Base-by-base conservation (phyloP, 2,113 vertebrate genomes). In the Microtus ochrogaster region DNA sequence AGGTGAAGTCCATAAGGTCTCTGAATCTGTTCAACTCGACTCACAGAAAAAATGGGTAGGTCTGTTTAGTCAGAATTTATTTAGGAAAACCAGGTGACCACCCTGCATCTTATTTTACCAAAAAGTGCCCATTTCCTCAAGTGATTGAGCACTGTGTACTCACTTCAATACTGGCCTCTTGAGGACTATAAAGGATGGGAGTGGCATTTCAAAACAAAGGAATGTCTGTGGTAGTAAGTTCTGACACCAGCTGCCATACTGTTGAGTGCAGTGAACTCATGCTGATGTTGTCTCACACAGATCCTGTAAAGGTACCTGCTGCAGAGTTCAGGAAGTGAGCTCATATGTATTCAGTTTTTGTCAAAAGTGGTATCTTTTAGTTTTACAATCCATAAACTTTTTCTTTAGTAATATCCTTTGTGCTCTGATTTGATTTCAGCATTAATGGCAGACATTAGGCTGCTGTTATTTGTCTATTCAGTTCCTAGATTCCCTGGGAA, bases 391-490 rank as follows among this genome's bases (percentile, higher is more conserved):
- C 33, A 49, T 63, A 61, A 58, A 65, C 82, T 26, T 16, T 73
- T 41, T 26, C 11, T 16, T 52, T 90, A 52, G 49, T 39, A 76
- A 12, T 88, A 41, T 8, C 28, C 30, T 88, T 49, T 82, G n/a
- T 26, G 74, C 83, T 95, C 74, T 83, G 41, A 81, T 87, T 90
- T 76, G 52, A 85, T 95, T 26, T 89, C 89, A 28, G 4, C 41
- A 49, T 74, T 76, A 73, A 49, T 90, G 87, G 74, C 24, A 61
- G 58, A 47, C 83, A 22, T 76, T 44, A 79, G 17, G 39, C 77
- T 85, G 21, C 49, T 36, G 44, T n/a, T 77, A 61, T 81, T 73
- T 85, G 22, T 1, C 24, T 44, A 19, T 44, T 84, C 26, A 26
- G 19, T 79, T 74, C 84, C 49, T 96, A 66, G 44, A 76, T 79